These are phyloP conservation scores for Trichonephila clavata DNA, from an alignment of 1,140 invertebrate genomes.

Conservation along the genomic window DNA sequence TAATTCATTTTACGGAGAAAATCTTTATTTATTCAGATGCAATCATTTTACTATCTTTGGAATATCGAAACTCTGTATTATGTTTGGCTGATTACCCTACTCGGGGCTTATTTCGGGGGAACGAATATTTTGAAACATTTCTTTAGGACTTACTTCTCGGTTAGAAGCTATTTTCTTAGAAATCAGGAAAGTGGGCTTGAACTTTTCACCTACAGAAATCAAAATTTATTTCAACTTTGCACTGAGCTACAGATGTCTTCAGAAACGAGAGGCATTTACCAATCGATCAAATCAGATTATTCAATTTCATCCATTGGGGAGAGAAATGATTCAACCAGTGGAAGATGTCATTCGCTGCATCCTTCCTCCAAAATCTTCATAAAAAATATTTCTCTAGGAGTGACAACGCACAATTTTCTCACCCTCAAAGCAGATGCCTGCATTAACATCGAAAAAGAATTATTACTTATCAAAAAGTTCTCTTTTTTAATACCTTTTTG, in stretches of 20 bases:
- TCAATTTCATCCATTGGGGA: background rate
- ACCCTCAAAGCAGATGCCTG: background rate
- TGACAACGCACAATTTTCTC: background rate
- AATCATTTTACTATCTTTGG: no score
- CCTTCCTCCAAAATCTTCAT: background rate
- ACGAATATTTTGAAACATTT: no score
- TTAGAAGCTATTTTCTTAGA: no score
- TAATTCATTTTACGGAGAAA: no score
- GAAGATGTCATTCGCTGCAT: background rate
- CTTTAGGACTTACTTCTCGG: no score
- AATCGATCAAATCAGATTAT: background rate
- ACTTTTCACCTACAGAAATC: background rate
- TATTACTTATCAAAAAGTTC: background rate
- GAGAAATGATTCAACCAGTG: background rate
- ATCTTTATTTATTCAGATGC: no score
- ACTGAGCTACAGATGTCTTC: background rate
- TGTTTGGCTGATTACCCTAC: no score
- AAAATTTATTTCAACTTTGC: background rate
- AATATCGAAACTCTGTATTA: no score
- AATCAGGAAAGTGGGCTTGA: background rate
- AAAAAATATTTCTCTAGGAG: background rate
- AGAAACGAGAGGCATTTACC: background rate
- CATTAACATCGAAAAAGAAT: conserved; percentile 11
- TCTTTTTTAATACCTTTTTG: background rate
- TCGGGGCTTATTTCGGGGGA: no score